These are phyloP conservation scores for Camponotus vicinus DNA, from an alignment of 1,140 invertebrate genomes.

Conservation along the genomic window DNA sequence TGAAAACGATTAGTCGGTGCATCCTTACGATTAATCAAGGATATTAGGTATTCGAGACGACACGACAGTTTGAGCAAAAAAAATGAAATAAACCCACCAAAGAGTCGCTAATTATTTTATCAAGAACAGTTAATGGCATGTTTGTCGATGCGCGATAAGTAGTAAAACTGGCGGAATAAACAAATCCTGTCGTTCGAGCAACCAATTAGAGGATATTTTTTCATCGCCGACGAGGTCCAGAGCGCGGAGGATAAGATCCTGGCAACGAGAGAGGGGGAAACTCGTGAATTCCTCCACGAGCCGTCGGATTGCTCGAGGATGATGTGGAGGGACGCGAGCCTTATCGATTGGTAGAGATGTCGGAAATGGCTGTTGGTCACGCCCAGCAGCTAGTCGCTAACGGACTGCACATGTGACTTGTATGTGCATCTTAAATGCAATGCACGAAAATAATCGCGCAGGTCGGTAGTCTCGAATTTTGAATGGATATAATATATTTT, in stretches of 20 bases:
- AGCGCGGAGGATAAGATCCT: constrained; percentile 10
- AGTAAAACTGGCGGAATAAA: constrained; percentile 54
- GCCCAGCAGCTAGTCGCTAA: constrained; percentile 75
- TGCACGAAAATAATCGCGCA: constrained; percentile 72
- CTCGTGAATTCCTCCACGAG: constrained; percentile 67
- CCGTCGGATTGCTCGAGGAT: constrained; percentile 25
- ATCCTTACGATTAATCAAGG: neutral
- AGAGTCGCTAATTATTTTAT: neutral
- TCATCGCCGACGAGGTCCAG: constrained; percentile 62
- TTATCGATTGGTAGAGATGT: constrained; percentile 83
- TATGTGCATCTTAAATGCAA: constrained; percentile 55
- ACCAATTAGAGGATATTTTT: constrained; percentile 79
- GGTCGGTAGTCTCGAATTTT: constrained; percentile 75
- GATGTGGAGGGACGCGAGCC: constrained; percentile 42
- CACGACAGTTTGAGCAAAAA: neutral
- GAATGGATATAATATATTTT: constrained; percentile 66
- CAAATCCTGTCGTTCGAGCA: constrained; percentile 67
- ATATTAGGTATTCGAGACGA: neutral
- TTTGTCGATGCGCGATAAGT: neutral
- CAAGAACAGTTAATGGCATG: neutral
- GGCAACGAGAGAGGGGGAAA: constrained; percentile 30
- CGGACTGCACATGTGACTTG: constrained; percentile 69
- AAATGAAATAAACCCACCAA: neutral
- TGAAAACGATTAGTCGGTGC: neutral
- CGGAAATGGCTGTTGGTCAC: constrained; percentile 74